Percentiles rank a stretch among this genome's conserved stretches.
These are phyloP conservation scores for Sebastes taczanowskii DNA, from an alignment of 2,797 vertebrate genomes.

Conservation along the genomic window DNA sequence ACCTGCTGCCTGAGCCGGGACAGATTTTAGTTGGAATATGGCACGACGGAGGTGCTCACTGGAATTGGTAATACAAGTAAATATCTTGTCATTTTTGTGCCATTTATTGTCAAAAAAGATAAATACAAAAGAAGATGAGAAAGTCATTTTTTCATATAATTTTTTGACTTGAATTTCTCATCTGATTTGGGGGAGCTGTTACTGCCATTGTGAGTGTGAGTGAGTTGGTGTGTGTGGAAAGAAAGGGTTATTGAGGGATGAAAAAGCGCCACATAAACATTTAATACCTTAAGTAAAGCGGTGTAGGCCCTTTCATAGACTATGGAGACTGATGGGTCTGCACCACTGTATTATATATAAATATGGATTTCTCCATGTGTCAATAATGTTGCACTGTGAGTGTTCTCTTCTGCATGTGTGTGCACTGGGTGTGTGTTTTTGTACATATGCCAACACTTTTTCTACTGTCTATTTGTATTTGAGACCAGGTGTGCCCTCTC, in stretches of 20 bases:
- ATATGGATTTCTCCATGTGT: slow-evolving; percentile 75
- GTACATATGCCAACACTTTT: slow-evolving; percentile 22
- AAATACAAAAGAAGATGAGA: neutral
- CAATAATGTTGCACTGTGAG: slow-evolving; percentile 66
- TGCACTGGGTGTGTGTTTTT: neutral
- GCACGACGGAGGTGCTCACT: neutral
- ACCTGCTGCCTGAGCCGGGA: neutral
- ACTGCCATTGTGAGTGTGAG: slow-evolving; percentile 1
- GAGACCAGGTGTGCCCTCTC: slow-evolving; percentile 16
- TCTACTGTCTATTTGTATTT: slow-evolving; percentile 7
- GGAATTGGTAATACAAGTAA: neutral
- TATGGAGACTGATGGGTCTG: slow-evolving; percentile 69
- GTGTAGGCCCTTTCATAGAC: slow-evolving; percentile 68
- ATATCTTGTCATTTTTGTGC: neutral
- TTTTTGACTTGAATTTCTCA: slow-evolving; percentile 21
- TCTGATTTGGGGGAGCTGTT: slow-evolving; percentile 18
- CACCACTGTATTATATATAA: slow-evolving; percentile 80
- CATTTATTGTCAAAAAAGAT: neutral
- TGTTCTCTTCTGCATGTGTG: slow-evolving; percentile 23
- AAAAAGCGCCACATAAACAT: slow-evolving; percentile 80
- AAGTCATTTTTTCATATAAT: neutral
- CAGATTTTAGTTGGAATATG: neutral
- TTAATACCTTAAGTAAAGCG: slow-evolving; percentile 79
- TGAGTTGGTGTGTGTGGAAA: slow-evolving; percentile 7
- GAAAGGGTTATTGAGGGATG: slow-evolving; percentile 51